Conservation (phyloP, 2,797 vertebrate genomes). For the Neomorphus geoffroyi region DNA sequence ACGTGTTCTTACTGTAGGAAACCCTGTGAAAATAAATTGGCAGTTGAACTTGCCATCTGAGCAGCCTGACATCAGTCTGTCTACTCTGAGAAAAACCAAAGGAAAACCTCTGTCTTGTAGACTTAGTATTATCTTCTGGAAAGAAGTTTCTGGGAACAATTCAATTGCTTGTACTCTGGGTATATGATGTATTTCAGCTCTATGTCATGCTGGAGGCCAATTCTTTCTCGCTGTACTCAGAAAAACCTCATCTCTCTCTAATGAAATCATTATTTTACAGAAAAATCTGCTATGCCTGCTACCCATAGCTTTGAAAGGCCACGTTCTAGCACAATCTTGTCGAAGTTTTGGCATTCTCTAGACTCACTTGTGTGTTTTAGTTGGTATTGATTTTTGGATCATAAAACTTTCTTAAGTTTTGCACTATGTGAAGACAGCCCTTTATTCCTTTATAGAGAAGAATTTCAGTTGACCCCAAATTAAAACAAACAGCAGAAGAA, state of each 20-base stretch:
- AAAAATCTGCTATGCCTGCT: background rate
- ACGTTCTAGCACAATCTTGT: background rate
- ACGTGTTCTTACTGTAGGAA: background rate
- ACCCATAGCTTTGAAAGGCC: background rate
- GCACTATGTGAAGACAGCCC: background rate
- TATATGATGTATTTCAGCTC: background rate
- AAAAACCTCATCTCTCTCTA: background rate
- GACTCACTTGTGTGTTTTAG: background rate
- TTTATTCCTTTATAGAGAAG: background rate
- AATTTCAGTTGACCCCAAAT: background rate
- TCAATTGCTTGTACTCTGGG: background rate
- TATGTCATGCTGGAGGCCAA: background rate
- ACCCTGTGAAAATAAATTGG: background rate
- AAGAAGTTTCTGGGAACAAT: background rate
- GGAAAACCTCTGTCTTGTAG: background rate
- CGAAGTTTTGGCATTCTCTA: background rate
- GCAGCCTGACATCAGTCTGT: background rate
- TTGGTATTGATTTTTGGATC: background rate
- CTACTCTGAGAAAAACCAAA: background rate
- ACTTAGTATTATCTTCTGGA: background rate
- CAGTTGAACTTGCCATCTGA: background rate
- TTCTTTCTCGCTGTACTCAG: background rate
- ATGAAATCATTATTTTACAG: constrained; percentile 14
- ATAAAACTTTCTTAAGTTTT: background rate
- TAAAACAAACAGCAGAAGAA: background rate